Evolutionary conservation across 30 jellyfish, hydroid and myxozoan genomes (phyloP).

Genomic region (Aurelia aurita): DNA sequence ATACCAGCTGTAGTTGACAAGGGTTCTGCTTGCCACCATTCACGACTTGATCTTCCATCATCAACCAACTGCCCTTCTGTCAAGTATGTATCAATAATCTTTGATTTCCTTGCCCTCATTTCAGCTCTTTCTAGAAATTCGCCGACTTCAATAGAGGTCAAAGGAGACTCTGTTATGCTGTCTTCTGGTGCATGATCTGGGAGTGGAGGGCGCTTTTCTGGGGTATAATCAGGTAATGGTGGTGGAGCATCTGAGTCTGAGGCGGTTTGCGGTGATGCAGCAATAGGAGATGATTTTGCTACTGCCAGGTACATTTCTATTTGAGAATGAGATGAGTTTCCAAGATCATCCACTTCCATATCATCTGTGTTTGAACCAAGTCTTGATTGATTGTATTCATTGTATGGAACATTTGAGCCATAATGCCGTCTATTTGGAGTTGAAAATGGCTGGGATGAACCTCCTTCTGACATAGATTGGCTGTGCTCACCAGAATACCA

Average conservation of each 20-base stretch:
- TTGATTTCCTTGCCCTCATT: slow-evolving; percentile 38
- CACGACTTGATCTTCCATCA: slow-evolving; percentile 64
- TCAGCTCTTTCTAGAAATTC: slow-evolving; percentile 56
- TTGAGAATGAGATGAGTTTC: neutral
- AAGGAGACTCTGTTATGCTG: slow-evolving; percentile 8
- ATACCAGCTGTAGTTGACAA: slow-evolving; percentile 70
- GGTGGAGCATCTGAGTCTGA: slow-evolving; percentile 5
- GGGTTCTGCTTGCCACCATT: slow-evolving; percentile 91
- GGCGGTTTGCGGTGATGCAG: neutral
- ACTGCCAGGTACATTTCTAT: slow-evolving; percentile 35
- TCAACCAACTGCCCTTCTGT: slow-evolving; percentile 53
- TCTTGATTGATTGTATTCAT: neutral
- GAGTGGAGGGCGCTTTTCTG: slow-evolving; percentile 83
- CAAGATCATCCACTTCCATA: slow-evolving; percentile 44
- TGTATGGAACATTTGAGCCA: neutral
- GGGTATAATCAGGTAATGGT: slow-evolving; percentile 53
- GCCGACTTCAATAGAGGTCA: slow-evolving; percentile 57
- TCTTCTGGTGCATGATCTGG: slow-evolving; percentile 56
- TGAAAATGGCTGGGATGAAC: neutral
- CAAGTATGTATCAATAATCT: slow-evolving; percentile 36
- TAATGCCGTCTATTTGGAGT: neutral
- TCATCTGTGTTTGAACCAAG: slow-evolving; percentile 8
- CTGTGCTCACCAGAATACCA: neutral
- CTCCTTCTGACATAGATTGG: neutral
- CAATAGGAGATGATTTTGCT: neutral